These are phyloP conservation scores for Drosophila cognata DNA, from an alignment of 2,888 invertebrate species.

Conservation along the genomic window DNA sequence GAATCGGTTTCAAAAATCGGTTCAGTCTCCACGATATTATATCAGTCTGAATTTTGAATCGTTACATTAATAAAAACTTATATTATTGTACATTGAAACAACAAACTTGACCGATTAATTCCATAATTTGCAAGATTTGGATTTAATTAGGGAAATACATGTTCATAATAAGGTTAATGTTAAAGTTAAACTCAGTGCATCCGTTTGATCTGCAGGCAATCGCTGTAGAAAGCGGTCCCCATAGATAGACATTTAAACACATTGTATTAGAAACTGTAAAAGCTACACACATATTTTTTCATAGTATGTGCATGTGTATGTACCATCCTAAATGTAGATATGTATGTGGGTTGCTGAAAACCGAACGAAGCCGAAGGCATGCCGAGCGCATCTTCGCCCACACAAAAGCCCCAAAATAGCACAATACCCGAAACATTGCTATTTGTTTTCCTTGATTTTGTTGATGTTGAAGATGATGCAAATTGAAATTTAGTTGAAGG, in stretches of 20 bases:
- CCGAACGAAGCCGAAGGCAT: slow-evolving; percentile 59
- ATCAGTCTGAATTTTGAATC: neutral
- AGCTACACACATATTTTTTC: slow-evolving; percentile 27
- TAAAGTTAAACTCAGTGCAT: slow-evolving; percentile 22
- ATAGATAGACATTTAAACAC: slow-evolving; percentile 45
- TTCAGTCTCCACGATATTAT: neutral
- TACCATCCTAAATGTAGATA: slow-evolving; percentile 25
- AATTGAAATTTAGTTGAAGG: slow-evolving; percentile 74
- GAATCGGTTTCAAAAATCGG: neutral
- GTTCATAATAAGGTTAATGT: slow-evolving; percentile 5
- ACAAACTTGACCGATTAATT: neutral
- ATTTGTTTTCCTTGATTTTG: slow-evolving; percentile 75
- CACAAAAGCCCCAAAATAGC: slow-evolving; percentile 67
- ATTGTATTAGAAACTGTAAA: slow-evolving; percentile 34
- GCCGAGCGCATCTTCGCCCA: slow-evolving; percentile 67
- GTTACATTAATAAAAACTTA: neutral
- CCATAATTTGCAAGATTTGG: neutral
- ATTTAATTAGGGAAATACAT: neutral
- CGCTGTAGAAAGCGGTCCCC: slow-evolving; percentile 23
- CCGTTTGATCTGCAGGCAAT: slow-evolving; percentile 23
- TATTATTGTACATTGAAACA: neutral
- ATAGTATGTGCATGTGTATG: slow-evolving; percentile 1
- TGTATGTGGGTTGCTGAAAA: slow-evolving; percentile 18
- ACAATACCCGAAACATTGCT: slow-evolving; percentile 72
- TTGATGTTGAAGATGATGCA: slow-evolving; percentile 72